Evolutionary conservation across 2,113 vertebrate genomes (phyloP), one percentile per base, ranked within the genome.

Genomic region (Montifringilla adamsi): DNA sequence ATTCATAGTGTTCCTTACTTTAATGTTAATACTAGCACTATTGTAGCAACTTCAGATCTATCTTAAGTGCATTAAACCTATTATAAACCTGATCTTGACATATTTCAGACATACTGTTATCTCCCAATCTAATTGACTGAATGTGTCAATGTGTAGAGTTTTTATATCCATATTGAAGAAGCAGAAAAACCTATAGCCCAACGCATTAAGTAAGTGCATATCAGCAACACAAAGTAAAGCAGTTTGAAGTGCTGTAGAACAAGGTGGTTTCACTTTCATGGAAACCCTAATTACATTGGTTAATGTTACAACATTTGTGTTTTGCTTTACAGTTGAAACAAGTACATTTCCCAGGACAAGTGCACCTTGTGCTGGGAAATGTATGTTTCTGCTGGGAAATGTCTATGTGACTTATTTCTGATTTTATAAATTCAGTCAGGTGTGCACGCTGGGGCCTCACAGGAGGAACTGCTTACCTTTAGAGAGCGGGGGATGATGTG

Each of bases 21-120:
- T 87, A 56, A 35, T 83, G 39, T 73, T 91, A 85, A 49, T 72
- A 33, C 5, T 27, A 58, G 59, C 44, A 59, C 24, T 92, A 8
- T 52, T 49, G 37, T 66, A 76, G 46, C 50, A 80, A 62, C 74
- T 87, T 60, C 62, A 95, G 70, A 18, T 53, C 53, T 53, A 58
- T 87, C 60, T 73, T 49, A 37, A 91, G 43, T 86, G 80, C 85
- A 73, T 96, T 87, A 95, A 91, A 66, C 18, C 39, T n/a, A 49
- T 85, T 94, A 76, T 37, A 56, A 91, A 76, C n/a, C 46, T 17
- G 13, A 76, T 91, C 50, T 85, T 91, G 89, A 66, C 52, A 21
- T 76, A 10, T 49, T 79, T 64, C 31, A 90, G 70, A 19, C 5
- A 4, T 79, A 4, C 47, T 47, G 13, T 72, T 30, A 7, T 53